These are phyloP conservation scores for Phodopus roborovskii DNA, from an alignment of 2,113 vertebrate species.

Conservation along the genomic window DNA sequence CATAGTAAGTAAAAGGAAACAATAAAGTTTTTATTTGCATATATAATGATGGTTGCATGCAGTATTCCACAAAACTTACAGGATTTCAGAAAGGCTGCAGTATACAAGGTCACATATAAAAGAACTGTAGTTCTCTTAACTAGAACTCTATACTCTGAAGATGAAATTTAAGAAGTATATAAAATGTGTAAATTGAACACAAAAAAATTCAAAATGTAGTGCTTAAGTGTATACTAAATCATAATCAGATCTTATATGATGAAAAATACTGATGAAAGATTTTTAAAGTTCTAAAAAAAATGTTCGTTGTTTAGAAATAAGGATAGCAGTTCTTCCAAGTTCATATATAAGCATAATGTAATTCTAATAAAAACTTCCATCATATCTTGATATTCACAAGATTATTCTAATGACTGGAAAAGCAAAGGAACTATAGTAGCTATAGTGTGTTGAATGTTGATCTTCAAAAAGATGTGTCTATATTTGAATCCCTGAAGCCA, in stretches of 20 bases:
- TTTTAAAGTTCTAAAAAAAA: not conserved
- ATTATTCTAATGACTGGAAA: slow-evolving; percentile 41
- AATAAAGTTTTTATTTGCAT: not conserved
- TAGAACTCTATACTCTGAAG: not conserved
- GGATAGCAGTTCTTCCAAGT: not conserved
- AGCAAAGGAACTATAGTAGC: not conserved
- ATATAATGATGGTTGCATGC: not conserved
- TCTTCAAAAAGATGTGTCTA: not conserved
- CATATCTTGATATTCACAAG: not conserved
- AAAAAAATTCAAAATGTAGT: not conserved
- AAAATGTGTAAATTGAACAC: not conserved
- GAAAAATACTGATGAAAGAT: not conserved
- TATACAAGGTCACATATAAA: not conserved
- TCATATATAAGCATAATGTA: not conserved
- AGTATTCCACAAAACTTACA: not conserved
- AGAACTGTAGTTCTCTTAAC: slow-evolving; percentile 14
- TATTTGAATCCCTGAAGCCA: not conserved
- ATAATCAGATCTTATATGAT: not conserved
- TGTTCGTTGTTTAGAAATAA: not conserved
- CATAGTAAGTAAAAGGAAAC: not conserved
- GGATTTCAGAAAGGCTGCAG: not conserved
- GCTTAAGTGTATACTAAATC: not conserved
- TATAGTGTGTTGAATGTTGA: slow-evolving; percentile 25
- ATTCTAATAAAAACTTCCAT: not conserved
- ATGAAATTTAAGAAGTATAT: not conserved